A percentile compares a stretch with the other conserved stretches of the same genome.
Evolutionary conservation across 2,113 vertebrate species (phyloP).

Genomic region (Cottus gobio): DNA sequence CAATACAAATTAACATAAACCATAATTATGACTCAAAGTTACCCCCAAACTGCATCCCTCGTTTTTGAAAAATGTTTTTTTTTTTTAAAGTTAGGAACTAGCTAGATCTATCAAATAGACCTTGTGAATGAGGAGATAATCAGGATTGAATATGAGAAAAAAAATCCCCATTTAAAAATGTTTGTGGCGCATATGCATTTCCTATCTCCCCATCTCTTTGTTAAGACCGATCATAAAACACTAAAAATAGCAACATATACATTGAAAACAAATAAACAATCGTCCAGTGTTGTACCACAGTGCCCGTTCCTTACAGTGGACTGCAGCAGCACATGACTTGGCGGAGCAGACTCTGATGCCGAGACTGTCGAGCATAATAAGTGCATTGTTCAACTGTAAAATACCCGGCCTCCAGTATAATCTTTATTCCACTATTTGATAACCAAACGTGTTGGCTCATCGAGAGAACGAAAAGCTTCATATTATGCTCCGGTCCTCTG

Average conservation of each 20-base stretch:
- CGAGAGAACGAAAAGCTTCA: background rate
- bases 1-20: no score
- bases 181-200: background rate
- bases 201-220: background rate
- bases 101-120: no score
- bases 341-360: constrained; percentile 54
- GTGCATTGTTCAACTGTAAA: constrained; percentile 64
- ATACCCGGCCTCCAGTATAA: constrained; percentile 24
- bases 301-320: constrained; percentile 31
- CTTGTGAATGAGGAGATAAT: no score
- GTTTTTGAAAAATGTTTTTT: no score
- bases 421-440: constrained; percentile 28
- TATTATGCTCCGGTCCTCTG: background rate
- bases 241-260: background rate
- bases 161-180: no score
- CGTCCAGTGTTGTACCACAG: background rate
- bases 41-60: no score
- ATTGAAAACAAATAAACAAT: background rate
- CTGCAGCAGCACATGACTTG: constrained; percentile 57
- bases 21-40: no score
- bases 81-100: no score
- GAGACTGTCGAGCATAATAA: constrained; percentile 53
- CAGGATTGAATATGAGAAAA: no score
- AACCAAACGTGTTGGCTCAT: constrained; percentile 13
- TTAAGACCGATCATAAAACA: background rate